phyloP scores from a whole-genome alignment of 2,113 vertebrate species.

The Plotosus lineatus region DNA sequence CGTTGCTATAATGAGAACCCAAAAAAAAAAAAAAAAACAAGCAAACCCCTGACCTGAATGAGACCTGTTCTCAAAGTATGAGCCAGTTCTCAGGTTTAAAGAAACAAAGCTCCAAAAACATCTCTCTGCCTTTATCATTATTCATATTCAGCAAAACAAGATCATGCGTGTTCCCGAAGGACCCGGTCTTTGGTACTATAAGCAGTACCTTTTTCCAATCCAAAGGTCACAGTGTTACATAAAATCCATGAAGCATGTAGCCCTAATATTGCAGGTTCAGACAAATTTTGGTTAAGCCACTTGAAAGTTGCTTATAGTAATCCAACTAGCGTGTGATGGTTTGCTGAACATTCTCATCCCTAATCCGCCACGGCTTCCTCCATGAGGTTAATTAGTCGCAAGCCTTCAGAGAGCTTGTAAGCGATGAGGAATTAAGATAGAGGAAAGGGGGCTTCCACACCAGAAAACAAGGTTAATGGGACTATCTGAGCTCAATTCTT shows the following conservation, averaged over 20 bases:
- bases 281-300: conserved; percentile 76
- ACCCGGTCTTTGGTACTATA: neutral
- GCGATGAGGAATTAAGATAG: conserved; percentile 71
- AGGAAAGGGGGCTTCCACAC: conserved; percentile 66
- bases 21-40: conserved; percentile 57
- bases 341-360: conserved; percentile 73
- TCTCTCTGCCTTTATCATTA: neutral
- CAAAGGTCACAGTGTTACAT: conserved; percentile 52
- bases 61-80: no score
- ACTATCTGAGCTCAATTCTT: conserved; percentile 60
- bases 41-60: no score
- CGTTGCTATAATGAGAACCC: conserved; percentile 59
- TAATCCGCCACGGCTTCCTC: conserved; percentile 69
- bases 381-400: conserved; percentile 80
- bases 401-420: conserved; percentile 66
- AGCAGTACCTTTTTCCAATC: neutral
- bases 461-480: conserved; percentile 74
- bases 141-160: conserved; percentile 27
- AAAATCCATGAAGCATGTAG: conserved; percentile 58
- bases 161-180: conserved; percentile 15
- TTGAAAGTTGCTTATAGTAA: conserved; percentile 77
- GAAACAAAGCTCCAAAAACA: neutral
- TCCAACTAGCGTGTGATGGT: conserved; percentile 71
- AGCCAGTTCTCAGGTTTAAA: neutral
- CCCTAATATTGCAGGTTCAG: conserved; percentile 53